A percentile compares a stretch with the other conserved stretches of the same genome.
Evolutionary conservation across 2,113 vertebrate genomes (phyloP).

Genomic region (Suncus etruscus): DNA sequence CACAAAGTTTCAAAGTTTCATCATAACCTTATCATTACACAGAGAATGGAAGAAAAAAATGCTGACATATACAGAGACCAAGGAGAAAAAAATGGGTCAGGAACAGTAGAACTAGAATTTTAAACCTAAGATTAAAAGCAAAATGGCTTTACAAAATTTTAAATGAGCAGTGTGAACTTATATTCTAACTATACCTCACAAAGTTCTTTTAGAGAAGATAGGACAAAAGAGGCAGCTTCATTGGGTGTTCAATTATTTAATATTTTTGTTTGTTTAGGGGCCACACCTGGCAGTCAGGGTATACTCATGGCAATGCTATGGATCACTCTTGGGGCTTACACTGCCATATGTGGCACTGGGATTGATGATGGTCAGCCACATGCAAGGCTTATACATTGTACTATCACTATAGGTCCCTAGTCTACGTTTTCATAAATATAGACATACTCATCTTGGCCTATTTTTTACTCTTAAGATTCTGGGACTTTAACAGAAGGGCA

Average conservation of each 20-base stretch:
- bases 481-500: no score
- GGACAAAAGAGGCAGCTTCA: no score
- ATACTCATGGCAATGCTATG: no score
- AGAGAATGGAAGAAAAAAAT: neutral
- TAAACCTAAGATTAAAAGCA: neutral
- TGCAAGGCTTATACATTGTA: no score
- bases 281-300: no score
- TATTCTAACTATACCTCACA: neutral
- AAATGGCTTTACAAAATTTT: neutral
- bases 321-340: no score
- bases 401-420: neutral
- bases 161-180: neutral
- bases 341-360: no score
- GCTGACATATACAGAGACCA: neutral
- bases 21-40: neutral
- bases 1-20: neutral
- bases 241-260: neutral
- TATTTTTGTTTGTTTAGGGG: no score
- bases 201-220: no score
- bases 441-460: neutral
- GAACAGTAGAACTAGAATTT: neutral
- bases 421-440: constrained; percentile 16
- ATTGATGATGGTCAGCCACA: no score
- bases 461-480: neutral
- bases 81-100: neutral